These are phyloP conservation scores for Lepidurus couesii DNA, from an alignment of 1,140 invertebrate genomes.

Conservation along the genomic window DNA sequence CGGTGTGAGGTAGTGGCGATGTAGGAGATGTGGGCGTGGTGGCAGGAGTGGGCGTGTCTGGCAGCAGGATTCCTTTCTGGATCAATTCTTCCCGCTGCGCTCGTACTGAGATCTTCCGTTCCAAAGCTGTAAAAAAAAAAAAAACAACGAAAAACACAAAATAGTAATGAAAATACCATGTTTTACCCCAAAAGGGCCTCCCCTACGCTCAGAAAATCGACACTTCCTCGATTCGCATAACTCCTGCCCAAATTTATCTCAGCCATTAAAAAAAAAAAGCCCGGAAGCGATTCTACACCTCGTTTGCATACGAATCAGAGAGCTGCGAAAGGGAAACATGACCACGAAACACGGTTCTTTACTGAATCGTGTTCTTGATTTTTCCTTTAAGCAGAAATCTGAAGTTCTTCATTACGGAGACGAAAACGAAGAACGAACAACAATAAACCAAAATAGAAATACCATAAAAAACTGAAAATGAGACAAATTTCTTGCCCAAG, in stretches of 20 bases:
- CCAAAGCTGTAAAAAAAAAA: conserved; percentile 72
- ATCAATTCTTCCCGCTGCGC: conserved; percentile 93
- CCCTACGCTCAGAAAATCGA: not conserved
- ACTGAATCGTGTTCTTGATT: too few species aligned
- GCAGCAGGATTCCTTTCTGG: conserved; percentile 88
- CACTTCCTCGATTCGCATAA: not conserved
- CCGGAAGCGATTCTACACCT: not conserved
- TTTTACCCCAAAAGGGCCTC: not conserved
- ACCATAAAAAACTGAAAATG: too few species aligned
- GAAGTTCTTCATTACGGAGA: too few species aligned
- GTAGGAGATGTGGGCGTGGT: conserved; percentile 24
- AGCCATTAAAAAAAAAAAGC: not conserved
- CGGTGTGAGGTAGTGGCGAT: conserved; percentile 27
- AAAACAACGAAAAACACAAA: conserved; percentile 36
- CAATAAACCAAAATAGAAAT: too few species aligned
- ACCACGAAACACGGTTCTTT: not conserved
- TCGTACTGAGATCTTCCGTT: conserved; percentile 95
- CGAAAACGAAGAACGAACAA: too few species aligned
- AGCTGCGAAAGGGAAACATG: not conserved
- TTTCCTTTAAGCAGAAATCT: too few species aligned
- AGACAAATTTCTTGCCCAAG: too few species aligned
- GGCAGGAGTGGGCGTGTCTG: conserved; percentile 66
- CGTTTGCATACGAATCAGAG: not conserved
- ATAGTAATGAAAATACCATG: not conserved
- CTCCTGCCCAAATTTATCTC: not conserved